Evolutionary conservation across 2,113 vertebrate species (phyloP), one percentile per base, ranked within the genome.

Genomic region (Sciurus niger): DNA sequence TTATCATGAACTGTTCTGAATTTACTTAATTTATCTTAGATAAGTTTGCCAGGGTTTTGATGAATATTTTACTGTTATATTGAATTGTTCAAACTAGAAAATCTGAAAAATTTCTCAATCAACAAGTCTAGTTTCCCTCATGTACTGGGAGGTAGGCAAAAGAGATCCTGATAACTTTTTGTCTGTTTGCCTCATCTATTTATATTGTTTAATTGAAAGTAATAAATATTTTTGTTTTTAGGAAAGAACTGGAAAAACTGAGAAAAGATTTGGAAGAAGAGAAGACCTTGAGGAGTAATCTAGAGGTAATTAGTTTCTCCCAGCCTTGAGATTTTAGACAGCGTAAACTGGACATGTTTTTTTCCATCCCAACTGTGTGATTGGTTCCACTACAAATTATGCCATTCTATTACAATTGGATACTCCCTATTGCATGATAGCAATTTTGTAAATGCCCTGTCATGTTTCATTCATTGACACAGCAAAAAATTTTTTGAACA

Each of bases 201-300:
- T 79, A 43, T 4, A 73, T 68, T 72, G 17, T 43, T 93, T 96
- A 84, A 85, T 82, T n/a, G 2, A 86, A 96, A 94, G 12, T 88
- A 95, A 92, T 84, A 86, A 46, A 48, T 86, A 87, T 28, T 97
- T 89, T 91, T 2, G 95, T 97, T 63, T 95, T 72, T 98, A 99
- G 99, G 99, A 99, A 99, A 98, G 99, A 99, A 98, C 98, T 99
- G 67, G 97, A 98, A 83, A 99, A 99, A 96, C 97, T 99, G 3
- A 99, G 99, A 96, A 98, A 96, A 96, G 99, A 99, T 94, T 98
- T 99, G 98, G 99, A 99, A 93, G 99, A 99, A 90, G 99, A 99
- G 88, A 99, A 98, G 96, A 68, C 98, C 90, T 98, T 99, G 97
- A 98, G 99, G 28, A 97, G 98, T 96, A 96, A 98, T 43, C 98